Base-by-base conservation (phyloP, 2,888 invertebrate genomes). In the Electrophaes corylata region DNA sequence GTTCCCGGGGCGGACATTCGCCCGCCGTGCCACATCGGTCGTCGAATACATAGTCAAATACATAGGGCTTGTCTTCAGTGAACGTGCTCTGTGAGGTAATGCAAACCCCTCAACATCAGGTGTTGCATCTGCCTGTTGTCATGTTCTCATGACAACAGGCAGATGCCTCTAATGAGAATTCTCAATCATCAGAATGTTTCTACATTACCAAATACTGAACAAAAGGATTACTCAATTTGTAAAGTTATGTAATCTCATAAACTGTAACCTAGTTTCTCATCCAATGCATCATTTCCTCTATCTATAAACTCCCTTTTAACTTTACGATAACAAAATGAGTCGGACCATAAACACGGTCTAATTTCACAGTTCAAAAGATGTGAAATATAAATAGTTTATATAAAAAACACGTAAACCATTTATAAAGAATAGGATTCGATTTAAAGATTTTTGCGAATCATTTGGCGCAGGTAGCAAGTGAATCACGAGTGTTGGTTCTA, bases 311-410 rank as follows among this genome's bases (percentile, higher is more conserved):
- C 20, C 11, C 20, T 40, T 59, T 55, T 43, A 59, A 16, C 57
- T 62, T 62, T 56, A 66, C 53, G 62, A 56, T 60, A 50, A 45
- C 53, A 31, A 46, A 16, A 49, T 57, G 55, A 40, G 18, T 40
- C 56, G 18, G 18, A 40, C 33, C 41, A 51, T 58, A 57, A 60
- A 46, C 44, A 5, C 18, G 48, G 20, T 46, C 62, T 60, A 57
- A 57, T 60, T 62, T 33, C 41, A 40, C 37, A 55, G 49, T 47
- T 66, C 58, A 62, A 64, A 64, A 52, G 35, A 39, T 40, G n/a
- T n/a, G 39, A 33, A 43, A n/a, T 18, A 18, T 10, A 46, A 31
- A 43, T 18, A 26, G 29, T 50, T 57, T 33, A 47, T 33, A 31
- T 2, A 43, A 37, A 11, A 51, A 44, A 1, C 0, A 12, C 3